Evolutionary conservation across 2,797 vertebrate genomes (phyloP).

Genomic region (Rhodeus uyekii): DNA sequence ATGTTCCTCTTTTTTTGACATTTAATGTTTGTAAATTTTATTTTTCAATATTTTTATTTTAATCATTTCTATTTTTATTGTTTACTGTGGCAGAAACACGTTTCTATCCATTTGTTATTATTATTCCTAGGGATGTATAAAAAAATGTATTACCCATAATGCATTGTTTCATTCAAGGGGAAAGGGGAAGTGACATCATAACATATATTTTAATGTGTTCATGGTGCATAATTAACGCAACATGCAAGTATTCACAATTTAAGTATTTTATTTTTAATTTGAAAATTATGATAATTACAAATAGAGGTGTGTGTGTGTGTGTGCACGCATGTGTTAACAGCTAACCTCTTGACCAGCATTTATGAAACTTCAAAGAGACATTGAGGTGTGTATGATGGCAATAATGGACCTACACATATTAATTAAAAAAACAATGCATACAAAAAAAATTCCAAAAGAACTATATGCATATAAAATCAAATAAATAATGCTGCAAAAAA

Average conservation of each 20-base stretch:
- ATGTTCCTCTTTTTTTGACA: too few relatives aligned
- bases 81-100: neutral
- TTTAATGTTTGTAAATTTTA: too few relatives aligned
- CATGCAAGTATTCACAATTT: neutral
- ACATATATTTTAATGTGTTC: neutral
- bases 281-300: constrained; percentile 25
- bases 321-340: constrained; percentile 18
- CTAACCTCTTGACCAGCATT: neutral
- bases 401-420: neutral
- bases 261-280: constrained; percentile 15
- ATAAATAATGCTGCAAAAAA: neutral
- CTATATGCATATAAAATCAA: neutral
- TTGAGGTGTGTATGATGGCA: neutral
- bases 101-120: neutral
- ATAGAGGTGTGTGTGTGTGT: neutral
- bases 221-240: neutral
- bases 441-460: neutral
- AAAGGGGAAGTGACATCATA: neutral
- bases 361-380: neutral
- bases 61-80: too few relatives aligned
- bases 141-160: neutral
- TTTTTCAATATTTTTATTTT: too few relatives aligned
- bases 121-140: neutral
- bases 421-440: neutral
- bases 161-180: neutral